phyloP scores from a whole-genome alignment of 2,888 invertebrate genomes.

The Epirrita christyi region DNA sequence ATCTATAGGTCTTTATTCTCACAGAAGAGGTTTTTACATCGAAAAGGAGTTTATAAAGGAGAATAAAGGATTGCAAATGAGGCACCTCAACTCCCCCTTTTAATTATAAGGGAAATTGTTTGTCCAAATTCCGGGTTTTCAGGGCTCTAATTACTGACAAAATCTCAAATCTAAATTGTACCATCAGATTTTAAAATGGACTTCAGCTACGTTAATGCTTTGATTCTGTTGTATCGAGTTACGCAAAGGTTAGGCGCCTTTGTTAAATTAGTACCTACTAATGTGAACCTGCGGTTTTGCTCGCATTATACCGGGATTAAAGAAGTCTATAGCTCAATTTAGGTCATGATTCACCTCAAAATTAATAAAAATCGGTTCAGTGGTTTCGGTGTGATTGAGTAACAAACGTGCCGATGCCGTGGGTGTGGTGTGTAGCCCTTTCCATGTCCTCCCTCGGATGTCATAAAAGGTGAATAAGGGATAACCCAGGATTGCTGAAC shows the following conservation, averaged over 20 bases:
- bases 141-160: constrained; percentile 63
- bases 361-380: too few relatives aligned
- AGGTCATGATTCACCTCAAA: too few relatives aligned
- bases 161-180: constrained; percentile 59
- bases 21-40: constrained; percentile 59
- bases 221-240: constrained; percentile 22
- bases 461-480: too few relatives aligned
- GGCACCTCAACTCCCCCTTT: constrained; percentile 57
- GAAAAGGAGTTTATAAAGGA: constrained; percentile 59
- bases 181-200: constrained; percentile 48
- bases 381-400: too few relatives aligned
- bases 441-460: too few relatives aligned
- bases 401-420: too few relatives aligned
- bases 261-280: too few relatives aligned
- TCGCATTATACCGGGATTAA: too few relatives aligned
- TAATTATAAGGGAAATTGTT: constrained; percentile 77
- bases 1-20: constrained; percentile 36
- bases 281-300: too few relatives aligned
- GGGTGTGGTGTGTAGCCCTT: too few relatives aligned
- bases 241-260: not conserved
- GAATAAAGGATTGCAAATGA: constrained; percentile 80
- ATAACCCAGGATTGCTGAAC: too few relatives aligned
- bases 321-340: too few relatives aligned
- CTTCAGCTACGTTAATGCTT: constrained; percentile 37
- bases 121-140: constrained; percentile 66